These are phyloP conservation scores for Anas bahamensis DNA, from an alignment of 2,797 vertebrate genomes.

Conservation along the genomic window DNA sequence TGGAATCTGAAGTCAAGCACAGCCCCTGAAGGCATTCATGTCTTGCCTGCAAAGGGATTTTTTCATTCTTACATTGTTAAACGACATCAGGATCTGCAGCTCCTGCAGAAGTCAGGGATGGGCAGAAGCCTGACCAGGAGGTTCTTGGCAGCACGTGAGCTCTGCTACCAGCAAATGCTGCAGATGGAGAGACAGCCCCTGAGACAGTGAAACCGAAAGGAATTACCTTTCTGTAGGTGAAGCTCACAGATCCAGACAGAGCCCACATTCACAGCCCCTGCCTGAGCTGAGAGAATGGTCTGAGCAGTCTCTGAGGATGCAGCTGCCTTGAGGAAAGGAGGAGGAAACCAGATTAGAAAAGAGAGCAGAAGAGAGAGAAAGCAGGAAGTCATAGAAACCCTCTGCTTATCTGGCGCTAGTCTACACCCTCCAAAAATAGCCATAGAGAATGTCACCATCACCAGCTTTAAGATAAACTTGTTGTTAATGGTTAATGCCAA, in stretches of 20 bases:
- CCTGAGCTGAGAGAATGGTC: not conserved
- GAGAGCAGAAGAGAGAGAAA: not conserved
- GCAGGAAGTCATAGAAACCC: not conserved
- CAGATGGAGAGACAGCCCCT: rapidly evolving
- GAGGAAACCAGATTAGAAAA: not conserved
- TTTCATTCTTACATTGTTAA: not conserved
- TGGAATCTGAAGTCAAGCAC: not conserved
- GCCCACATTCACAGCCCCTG: not conserved
- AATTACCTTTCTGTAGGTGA: not conserved
- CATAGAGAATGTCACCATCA: rapidly evolving
- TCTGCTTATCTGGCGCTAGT: not conserved
- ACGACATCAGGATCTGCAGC: not conserved
- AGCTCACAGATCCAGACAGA: not conserved
- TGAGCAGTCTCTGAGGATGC: rapidly evolving
- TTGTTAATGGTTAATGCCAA: rapidly evolving
- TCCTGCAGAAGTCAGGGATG: rapidly evolving
- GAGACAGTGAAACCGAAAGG: not conserved
- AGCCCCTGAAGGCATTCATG: rapidly evolving
- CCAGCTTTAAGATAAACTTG: not conserved
- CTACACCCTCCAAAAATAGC: rapidly evolving
- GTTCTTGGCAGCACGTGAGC: rapidly evolving
- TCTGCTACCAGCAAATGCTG: not conserved
- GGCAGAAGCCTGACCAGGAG: not conserved
- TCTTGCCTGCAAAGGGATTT: not conserved
- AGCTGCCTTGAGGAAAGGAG: not conserved